phyloP scores from a whole-genome alignment of 2,888 invertebrate species.

The Agonopterix heracliana region DNA sequence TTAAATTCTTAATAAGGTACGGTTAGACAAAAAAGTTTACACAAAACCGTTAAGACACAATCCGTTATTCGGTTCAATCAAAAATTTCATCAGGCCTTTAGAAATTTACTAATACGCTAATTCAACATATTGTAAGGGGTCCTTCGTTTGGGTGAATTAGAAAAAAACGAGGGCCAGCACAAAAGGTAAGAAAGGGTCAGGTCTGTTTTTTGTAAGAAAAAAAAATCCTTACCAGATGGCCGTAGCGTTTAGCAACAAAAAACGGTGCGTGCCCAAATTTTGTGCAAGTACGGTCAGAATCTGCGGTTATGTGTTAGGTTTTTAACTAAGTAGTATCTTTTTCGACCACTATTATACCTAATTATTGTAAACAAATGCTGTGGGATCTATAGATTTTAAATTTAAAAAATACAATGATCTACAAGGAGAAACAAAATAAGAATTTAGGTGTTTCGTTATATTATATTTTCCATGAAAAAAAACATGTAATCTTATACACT shows the following conservation, averaged over 20 bases:
- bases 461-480: too few relatives aligned
- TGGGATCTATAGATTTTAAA: too few relatives aligned
- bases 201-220: slow-evolving; percentile 64
- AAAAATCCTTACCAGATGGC: slow-evolving; percentile 71
- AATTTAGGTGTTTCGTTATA: too few relatives aligned
- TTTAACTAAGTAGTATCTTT: too few relatives aligned
- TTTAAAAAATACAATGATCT: too few relatives aligned
- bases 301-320: not conserved
- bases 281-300: slow-evolving; percentile 49
- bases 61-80: slow-evolving; percentile 70
- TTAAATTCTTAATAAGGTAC: slow-evolving; percentile 37
- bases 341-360: too few relatives aligned
- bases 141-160: slow-evolving; percentile 34
- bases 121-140: slow-evolving; percentile 72
- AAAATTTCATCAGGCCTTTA: slow-evolving; percentile 70
- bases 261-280: slow-evolving; percentile 67
- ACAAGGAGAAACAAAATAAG: too few relatives aligned
- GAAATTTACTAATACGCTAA: slow-evolving; percentile 73
- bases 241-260: slow-evolving; percentile 68
- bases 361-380: too few relatives aligned
- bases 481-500: too few relatives aligned
- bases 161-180: slow-evolving; percentile 67
- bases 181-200: slow-evolving; percentile 75
- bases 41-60: slow-evolving; percentile 65
- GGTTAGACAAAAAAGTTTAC: slow-evolving; percentile 38